Conservation (phyloP, 37 sponge, comb jelly and placozoan species). For the Ianthella basta region DNA sequence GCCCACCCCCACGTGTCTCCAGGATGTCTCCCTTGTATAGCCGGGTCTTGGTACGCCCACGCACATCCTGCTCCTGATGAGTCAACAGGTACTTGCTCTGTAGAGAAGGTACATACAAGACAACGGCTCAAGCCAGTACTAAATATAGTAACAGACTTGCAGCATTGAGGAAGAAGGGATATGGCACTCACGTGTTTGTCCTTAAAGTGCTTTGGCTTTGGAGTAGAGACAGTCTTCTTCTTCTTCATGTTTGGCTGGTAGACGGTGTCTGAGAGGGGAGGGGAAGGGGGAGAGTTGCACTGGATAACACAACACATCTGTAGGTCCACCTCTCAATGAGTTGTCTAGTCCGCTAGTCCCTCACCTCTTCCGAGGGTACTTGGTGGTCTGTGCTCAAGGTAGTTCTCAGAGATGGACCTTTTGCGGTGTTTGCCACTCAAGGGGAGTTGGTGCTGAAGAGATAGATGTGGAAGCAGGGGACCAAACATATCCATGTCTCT, state of each 20-base stretch:
- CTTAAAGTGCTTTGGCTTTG: slow-evolving; percentile 73
- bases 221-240: slow-evolving; percentile 90
- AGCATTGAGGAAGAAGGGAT: slow-evolving; percentile 61
- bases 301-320: background rate
- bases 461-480: background rate
- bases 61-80: slow-evolving; percentile 63
- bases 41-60: slow-evolving; percentile 36
- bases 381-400: slow-evolving; percentile 87
- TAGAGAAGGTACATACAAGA: background rate
- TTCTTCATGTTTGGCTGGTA: slow-evolving; percentile 90
- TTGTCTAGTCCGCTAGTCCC: no score
- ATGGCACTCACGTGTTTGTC: slow-evolving; percentile 33
- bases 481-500: no score
- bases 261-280: slow-evolving; percentile 58
- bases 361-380: slow-evolving; percentile 60
- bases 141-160: background rate
- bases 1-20: slow-evolving; percentile 81
- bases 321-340: no score
- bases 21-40: slow-evolving; percentile 75
- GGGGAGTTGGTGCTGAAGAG: slow-evolving; percentile 7
- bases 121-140: background rate
- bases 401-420: slow-evolving; percentile 86
- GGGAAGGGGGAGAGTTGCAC: background rate
- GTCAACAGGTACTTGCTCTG: slow-evolving; percentile 47
- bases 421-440: slow-evolving; percentile 53